Percentiles rank a stretch among this genome's conserved stretches.
Conservation (phyloP, 2,113 vertebrate species). For the Eclectus roratus region DNA sequence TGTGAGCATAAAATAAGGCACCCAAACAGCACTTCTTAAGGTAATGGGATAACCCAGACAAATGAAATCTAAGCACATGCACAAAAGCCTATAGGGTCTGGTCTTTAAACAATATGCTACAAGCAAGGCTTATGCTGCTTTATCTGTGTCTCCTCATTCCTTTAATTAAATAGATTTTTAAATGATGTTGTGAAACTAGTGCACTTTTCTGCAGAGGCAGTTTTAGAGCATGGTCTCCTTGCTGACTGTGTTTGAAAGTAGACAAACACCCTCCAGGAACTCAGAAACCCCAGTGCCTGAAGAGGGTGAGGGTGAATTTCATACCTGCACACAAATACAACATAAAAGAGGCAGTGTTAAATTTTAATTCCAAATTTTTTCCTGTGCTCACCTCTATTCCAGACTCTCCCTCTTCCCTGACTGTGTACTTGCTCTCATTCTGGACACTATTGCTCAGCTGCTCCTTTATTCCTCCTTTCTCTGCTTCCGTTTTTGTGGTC, state of each 20-base stretch:
- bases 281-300: not conserved
- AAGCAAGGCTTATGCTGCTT: not conserved
- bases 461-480: not conserved
- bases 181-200: not conserved
- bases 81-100: not conserved
- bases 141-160: constrained; percentile 4
- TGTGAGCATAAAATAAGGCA: not conserved
- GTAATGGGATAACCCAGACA: not conserved
- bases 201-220: not conserved
- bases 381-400: not conserved
- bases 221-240: not conserved
- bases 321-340: not conserved
- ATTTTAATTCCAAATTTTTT: not conserved
- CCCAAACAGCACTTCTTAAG: not conserved
- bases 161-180: constrained; percentile 7
- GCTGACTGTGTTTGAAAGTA: not conserved
- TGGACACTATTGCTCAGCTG: not conserved
- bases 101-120: not conserved
- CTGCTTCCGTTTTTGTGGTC: not conserved
- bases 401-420: not conserved
- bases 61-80: not conserved
- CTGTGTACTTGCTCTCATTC: not conserved
- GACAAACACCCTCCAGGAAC: not conserved
- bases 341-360: not conserved
- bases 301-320: not conserved